phyloP scores from a whole-genome alignment of 2,888 invertebrate genomes.

The Nebria brevicollis region DNA sequence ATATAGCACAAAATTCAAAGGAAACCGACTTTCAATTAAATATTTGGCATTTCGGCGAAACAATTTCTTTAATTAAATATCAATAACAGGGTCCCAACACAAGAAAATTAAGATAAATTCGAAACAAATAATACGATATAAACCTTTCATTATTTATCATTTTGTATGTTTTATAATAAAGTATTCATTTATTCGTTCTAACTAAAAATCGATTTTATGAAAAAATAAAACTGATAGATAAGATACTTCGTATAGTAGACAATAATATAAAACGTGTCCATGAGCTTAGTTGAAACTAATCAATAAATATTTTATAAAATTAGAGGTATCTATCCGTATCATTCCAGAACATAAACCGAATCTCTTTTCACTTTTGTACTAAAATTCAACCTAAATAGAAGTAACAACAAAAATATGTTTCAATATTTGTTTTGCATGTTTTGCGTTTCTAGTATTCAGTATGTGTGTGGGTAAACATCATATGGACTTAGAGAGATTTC shows the following conservation, averaged over 20 bases:
- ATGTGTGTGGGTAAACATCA: neutral
- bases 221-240: too few relatives aligned
- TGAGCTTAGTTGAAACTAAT: too few relatives aligned
- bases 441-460: constrained; percentile 3
- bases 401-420: neutral
- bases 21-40: neutral
- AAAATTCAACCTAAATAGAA: neutral
- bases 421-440: constrained; percentile 14
- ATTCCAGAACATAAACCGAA: neutral
- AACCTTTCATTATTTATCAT: too few relatives aligned
- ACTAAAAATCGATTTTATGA: too few relatives aligned
- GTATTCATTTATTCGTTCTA: too few relatives aligned
- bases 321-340: neutral
- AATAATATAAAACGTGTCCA: too few relatives aligned
- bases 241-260: too few relatives aligned
- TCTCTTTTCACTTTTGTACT: neutral
- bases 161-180: too few relatives aligned
- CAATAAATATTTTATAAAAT: neutral
- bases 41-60: neutral
- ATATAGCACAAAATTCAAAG: neutral
- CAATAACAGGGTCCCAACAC: neutral
- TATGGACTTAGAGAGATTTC: constrained; percentile 29
- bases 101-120: neutral
- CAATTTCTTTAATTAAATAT: neutral
- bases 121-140: too few relatives aligned